Percentiles rank a stretch among this genome's conserved stretches.
Conservation (phyloP, 1,140 invertebrate genomes). For the Bradynema listronoti region DNA sequence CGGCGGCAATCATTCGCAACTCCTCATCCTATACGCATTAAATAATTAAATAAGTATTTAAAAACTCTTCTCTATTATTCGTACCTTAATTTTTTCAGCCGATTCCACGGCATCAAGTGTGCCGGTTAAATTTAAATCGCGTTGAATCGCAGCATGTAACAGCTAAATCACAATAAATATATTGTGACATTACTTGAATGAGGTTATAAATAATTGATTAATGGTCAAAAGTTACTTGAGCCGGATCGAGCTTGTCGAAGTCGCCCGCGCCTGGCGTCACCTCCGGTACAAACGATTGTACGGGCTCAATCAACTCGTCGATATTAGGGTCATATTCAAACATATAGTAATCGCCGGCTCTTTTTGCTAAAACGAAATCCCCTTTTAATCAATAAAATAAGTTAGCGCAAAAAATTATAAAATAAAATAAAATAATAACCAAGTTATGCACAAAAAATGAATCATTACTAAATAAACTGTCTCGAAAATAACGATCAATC, state of each 20-base stretch:
- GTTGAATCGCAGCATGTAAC: conserved; percentile 44
- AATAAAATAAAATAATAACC: no score
- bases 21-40: conserved; percentile 16
- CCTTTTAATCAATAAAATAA: no score
- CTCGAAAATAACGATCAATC: no score
- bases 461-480: no score
- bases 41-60: background rate
- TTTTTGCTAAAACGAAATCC: conserved; percentile 57
- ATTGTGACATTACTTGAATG: background rate
- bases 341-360: conserved; percentile 58
- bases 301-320: conserved; percentile 41
- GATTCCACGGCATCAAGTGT: conserved; percentile 47
- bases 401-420: background rate
- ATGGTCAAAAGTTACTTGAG: conserved; percentile 47
- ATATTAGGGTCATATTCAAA: conserved; percentile 53
- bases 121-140: conserved; percentile 44
- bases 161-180: conserved; percentile 32
- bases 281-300: conserved; percentile 52
- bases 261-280: conserved; percentile 47
- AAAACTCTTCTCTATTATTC: conserved; percentile 25
- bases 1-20: conserved; percentile 46
- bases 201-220: background rate
- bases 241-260: conserved; percentile 51
- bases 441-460: no score
- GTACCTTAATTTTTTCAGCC: conserved; percentile 54